phyloP scores from a whole-genome alignment of 2,113 vertebrate genomes.

The Mellivora capensis region DNA sequence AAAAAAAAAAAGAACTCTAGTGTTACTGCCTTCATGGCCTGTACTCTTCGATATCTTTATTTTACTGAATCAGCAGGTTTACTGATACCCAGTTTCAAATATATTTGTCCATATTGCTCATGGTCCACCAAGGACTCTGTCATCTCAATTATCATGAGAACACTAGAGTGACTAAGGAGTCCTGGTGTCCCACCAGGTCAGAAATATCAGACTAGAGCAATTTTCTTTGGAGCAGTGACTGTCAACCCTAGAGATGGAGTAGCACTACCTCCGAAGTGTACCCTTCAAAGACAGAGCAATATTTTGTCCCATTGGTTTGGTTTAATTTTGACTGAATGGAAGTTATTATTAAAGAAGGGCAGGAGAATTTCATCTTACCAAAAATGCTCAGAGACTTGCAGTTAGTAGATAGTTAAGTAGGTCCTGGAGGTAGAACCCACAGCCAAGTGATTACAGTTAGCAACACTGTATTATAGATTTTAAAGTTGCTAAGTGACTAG shows the following conservation, averaged over 20 bases:
- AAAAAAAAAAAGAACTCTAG: not conserved
- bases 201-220: not conserved
- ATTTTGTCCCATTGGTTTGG: not conserved
- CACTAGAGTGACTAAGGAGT: not conserved
- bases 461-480: not conserved
- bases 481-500: not conserved
- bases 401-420: not conserved
- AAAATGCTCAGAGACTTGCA: not conserved
- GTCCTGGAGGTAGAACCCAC: not conserved
- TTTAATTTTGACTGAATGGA: not conserved
- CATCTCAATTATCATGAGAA: not conserved
- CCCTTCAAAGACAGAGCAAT: not conserved
- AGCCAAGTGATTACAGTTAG: not conserved
- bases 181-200: not conserved
- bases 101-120: not conserved
- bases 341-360: not conserved
- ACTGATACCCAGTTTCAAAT: not conserved
- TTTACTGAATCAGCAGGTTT: not conserved
- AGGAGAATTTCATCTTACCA: not conserved
- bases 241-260: not conserved
- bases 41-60: not conserved
- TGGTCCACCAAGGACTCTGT: not conserved
- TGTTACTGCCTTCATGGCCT: not conserved
- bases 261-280: not conserved
- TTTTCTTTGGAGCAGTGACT: not conserved